These are phyloP conservation scores for Argyrosomus regius DNA, from an alignment of 2,797 vertebrate species.

Conservation along the genomic window DNA sequence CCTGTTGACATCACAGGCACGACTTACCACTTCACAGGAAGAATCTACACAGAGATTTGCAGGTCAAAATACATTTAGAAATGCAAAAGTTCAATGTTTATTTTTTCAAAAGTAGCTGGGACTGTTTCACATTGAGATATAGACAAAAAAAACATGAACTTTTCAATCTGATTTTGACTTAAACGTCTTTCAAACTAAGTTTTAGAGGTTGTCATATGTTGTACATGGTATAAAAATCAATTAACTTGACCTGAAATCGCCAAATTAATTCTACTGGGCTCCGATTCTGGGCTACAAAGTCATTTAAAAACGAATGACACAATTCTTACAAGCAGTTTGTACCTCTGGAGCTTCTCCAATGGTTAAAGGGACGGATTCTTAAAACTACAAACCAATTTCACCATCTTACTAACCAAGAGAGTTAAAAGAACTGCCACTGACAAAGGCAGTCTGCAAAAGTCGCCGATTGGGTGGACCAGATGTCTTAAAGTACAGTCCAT, in stretches of 20 bases:
- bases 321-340: neutral
- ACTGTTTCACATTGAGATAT: neutral
- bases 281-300: neutral
- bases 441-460: neutral
- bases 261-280: neutral
- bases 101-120: neutral
- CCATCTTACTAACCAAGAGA: neutral
- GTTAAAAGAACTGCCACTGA: neutral
- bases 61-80: neutral
- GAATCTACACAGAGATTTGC: neutral
- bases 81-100: neutral
- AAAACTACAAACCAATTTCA: neutral
- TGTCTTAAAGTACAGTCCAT: neutral
- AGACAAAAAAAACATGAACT: neutral
- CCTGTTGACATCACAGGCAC: conserved; percentile 29
- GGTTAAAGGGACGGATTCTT: neutral
- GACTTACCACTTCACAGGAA: conserved; percentile 2
- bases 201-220: neutral
- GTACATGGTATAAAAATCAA: neutral
- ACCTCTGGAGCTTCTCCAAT: neutral
- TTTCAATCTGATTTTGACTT: neutral
- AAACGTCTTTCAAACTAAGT: neutral
- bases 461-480: neutral
- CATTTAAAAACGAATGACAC: neutral
- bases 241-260: neutral